A percentile compares a stretch with the other conserved stretches of the same genome.
Evolutionary conservation across 1,140 invertebrate species (phyloP).

Genomic region (Pseudomyrmex sp.): DNA sequence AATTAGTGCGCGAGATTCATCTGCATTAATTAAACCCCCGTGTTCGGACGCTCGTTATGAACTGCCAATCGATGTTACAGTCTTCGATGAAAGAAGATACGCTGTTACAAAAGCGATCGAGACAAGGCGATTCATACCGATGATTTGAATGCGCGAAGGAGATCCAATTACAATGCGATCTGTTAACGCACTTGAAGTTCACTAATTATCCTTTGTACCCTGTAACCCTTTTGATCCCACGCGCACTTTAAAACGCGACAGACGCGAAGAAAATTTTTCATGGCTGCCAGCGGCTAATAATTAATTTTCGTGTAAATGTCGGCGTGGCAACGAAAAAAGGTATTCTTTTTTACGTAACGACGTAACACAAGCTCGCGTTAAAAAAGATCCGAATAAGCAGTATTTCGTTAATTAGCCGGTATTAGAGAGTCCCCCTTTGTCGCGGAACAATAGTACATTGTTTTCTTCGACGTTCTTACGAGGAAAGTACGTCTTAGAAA

Average conservation of each 20-base stretch:
- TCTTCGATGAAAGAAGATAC: not conserved
- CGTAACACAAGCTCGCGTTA: slow-evolving; percentile 29
- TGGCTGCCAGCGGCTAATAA: slow-evolving; percentile 47
- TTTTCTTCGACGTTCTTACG: slow-evolving; percentile 1
- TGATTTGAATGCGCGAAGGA: not conserved
- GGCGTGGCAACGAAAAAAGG: slow-evolving; percentile 9
- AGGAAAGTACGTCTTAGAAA: slow-evolving; percentile 4
- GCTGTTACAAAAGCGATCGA: not conserved
- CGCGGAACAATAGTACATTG: slow-evolving; percentile 24
- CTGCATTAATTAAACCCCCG: slow-evolving; percentile 17
- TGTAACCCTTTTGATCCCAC: slow-evolving; percentile 44
- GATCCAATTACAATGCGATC: slow-evolving; percentile 59
- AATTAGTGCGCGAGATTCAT: not conserved
- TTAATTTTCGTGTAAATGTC: slow-evolving; percentile 55
- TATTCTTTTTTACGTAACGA: slow-evolving; percentile 47
- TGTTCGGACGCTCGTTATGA: not conserved
- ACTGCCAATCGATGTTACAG: not conserved
- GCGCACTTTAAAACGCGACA: slow-evolving; percentile 13
- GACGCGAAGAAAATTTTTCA: slow-evolving; percentile 55
- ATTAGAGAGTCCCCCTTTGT: slow-evolving; percentile 30
- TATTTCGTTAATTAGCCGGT: slow-evolving; percentile 51
- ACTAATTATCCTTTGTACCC: slow-evolving; percentile 57
- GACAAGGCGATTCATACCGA: not conserved
- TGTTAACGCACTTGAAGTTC: slow-evolving; percentile 44
- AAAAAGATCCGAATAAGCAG: slow-evolving; percentile 11